Percentiles rank a stretch among this genome's conserved stretches.
phyloP scores from a whole-genome alignment of 2,888 invertebrate species.

The Neoaliturus tenellus region DNA sequence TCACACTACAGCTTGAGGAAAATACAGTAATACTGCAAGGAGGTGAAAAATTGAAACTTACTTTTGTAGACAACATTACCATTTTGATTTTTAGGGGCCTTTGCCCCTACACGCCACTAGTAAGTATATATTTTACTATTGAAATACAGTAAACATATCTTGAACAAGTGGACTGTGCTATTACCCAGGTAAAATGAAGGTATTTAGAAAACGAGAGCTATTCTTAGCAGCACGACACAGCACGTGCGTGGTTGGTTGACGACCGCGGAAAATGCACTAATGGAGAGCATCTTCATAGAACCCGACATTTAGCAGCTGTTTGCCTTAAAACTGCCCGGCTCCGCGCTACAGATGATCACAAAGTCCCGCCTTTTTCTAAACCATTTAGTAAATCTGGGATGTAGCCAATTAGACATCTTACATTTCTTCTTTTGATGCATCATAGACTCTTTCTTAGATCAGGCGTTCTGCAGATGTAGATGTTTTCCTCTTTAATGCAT shows the following conservation, averaged over 20 bases:
- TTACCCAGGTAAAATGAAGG: background rate
- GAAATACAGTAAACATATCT: no score
- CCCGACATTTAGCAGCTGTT: background rate
- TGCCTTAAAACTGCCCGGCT: background rate
- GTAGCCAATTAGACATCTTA: background rate
- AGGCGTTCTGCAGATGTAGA: no score
- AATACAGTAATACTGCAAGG: no score
- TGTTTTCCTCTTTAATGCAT: no score
- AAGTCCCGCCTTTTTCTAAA: slow-evolving; percentile 18
- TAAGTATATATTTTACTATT: no score
- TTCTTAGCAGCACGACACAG: background rate
- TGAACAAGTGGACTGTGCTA: no score
- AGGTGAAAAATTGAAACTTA: no score
- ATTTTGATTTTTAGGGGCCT: no score
- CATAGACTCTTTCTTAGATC: no score
- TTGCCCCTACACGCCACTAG: no score
- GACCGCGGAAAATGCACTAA: background rate
- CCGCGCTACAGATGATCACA: background rate
- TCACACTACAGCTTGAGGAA: no score
- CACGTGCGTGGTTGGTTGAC: background rate
- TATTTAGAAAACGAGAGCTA: background rate
- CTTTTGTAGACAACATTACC: no score
- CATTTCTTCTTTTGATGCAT: background rate
- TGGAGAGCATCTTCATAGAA: background rate
- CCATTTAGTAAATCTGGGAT: background rate